Evolutionary conservation across 2,113 vertebrate species (phyloP), one percentile per base, ranked within the genome.

Genomic region (Gallinago undulata): DNA sequence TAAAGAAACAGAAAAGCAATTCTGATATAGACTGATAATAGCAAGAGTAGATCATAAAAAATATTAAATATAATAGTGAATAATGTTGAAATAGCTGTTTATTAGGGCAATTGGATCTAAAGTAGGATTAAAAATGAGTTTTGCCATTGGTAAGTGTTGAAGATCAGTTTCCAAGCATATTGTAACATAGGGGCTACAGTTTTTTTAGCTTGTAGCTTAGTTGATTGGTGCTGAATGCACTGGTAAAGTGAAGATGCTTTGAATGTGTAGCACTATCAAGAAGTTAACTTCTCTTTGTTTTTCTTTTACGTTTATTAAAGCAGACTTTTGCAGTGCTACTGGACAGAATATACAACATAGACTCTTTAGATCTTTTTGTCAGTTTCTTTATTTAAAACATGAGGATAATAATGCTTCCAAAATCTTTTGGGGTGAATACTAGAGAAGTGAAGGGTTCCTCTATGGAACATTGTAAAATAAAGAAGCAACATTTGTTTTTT

Each of bases 1-100:
- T 91, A 95, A 93, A 92, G 89, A 91, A 94, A 87, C 53, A 89
- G 79, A 68, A 82, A 93, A 89, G 76, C 37, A 89, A 8, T 79
- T 82, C 45, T 89, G n/a, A 75, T 84, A 27, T 4, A 81, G 62
- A 19, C 18, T 75, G 83, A 18, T 1, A 82, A 82, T 31, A 60
- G 39, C 56, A 91, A 70, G 35, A 84, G 22, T n/a, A 68, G 33
- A 72, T 72, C 3, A 62, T 70, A 23, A 62, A 70, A 92, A 79
- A 43, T 68, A 17, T 86, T 78, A 56, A 33, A 25, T 74, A 51
- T 45, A 66, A 53, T 69, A 77, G 51, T 43, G 35, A 84, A 66
- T 80, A 56, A 64, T 41, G 64, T 47, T 67, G 47, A 90, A 80
- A 69, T 74, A 81, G n/a, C 41, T 66, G 13, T 90, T 92, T 90